Evolutionary conservation across 2,888 invertebrate species (phyloP), one percentile per base, ranked within the genome.

Genomic region (Drosophila atroscutellata): DNA sequence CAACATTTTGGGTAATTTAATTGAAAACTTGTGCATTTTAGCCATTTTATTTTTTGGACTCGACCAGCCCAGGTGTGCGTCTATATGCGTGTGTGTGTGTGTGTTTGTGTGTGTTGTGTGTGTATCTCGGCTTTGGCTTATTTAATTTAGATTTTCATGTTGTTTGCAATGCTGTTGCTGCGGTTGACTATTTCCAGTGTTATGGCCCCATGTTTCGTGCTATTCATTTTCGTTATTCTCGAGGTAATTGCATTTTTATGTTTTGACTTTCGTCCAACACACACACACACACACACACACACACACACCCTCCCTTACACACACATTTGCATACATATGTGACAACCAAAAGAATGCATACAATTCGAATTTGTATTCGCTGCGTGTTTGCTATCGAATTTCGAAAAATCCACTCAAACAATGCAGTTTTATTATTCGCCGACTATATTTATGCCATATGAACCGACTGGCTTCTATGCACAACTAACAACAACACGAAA

Each of bases 221-320:
- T 70, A 83, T 84, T 86, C 82, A 84, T 81, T 77, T 62, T 52
- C 57, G 52, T 72, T 63, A 77, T 70, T 66, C 56, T 65, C 56
- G 69, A 59, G 79, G 85, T 86, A 86, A 86, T 86, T 89, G 88
- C 86, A 89, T 83, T 86, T 86, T 87, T 89, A 89, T 89, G 89
- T 86, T 68, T 75, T 81, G 77, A 77, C 73, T 73, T 42, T 51
- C 32, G 20, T 42, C 2, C 37, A 60, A 55, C 55, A 49, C 26
- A 18, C 18, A 26, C 26, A 26, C 45, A 26, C 18, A 6, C 2
- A 15, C 15, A 9, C 15, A 24, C 20, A 52, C 52, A 20, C 24
- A 34, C 20, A 30, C 30, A 32, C n/a, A 32, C 30, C 15, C 30
- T 24, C 26, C 32, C 32, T 9, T 32, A 28, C 8, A 28, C n/a